A percentile compares a stretch with the other conserved stretches of the same genome.
Conservation (phyloP, 2,888 invertebrate genomes). For the Hymenopus coronatus region DNA sequence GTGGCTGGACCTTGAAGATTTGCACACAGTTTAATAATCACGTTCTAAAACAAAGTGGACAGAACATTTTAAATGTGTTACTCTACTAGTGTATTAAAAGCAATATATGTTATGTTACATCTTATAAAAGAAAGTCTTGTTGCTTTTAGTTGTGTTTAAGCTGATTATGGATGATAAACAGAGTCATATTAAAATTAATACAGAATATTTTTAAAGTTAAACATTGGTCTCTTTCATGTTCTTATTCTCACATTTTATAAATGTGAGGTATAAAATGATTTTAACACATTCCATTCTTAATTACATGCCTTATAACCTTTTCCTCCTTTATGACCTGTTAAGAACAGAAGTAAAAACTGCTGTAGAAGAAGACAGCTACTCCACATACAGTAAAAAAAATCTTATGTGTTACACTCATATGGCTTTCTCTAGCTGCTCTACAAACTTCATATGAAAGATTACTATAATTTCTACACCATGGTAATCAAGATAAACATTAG, state of each 20-base stretch:
- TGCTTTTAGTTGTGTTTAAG: neutral
- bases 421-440: no score
- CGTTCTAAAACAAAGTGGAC: neutral
- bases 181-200: neutral
- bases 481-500: no score
- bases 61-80: neutral
- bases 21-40: neutral
- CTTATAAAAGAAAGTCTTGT: neutral
- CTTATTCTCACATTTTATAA: neutral
- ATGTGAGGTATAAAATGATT: neutral
- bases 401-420: no score
- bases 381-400: no score
- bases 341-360: no score
- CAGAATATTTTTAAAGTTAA: neutral
- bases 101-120: neutral
- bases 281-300: neutral
- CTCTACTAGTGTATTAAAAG: neutral
- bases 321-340: neutral
- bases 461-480: no score
- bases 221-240: neutral
- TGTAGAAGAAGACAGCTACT: no score
- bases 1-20: neutral
- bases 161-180: neutral
- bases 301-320: neutral
- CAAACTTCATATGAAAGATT: no score